phyloP scores from a whole-genome alignment of 2,797 vertebrate species.

The Bradypodion ventrale region DNA sequence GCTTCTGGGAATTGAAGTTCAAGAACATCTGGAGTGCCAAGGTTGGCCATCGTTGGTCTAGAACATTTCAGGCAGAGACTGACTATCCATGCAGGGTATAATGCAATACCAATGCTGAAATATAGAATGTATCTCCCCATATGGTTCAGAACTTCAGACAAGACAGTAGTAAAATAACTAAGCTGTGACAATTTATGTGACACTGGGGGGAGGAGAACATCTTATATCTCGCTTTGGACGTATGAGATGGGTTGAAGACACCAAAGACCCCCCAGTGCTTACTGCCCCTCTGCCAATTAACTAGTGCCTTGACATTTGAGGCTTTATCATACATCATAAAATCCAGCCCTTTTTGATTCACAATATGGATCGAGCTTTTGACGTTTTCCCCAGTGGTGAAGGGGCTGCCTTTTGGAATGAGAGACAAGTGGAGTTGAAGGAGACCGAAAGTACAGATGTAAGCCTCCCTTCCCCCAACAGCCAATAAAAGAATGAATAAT shows the following conservation, averaged over 20 bases:
- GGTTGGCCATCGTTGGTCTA: too few species aligned
- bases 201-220: neutral
- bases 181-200: neutral
- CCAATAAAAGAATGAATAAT: constrained; percentile 37
- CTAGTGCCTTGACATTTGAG: neutral
- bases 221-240: neutral
- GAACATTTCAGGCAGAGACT: neutral
- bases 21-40: too few species aligned
- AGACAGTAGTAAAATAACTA: neutral
- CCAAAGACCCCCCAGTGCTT: neutral
- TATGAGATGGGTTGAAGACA: neutral
- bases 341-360: neutral
- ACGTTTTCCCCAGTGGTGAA: neutral
- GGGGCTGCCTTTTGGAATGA: constrained; percentile 9
- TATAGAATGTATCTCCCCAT: neutral
- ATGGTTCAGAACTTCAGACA: neutral
- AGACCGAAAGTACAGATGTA: neutral
- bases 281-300: neutral
- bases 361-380: constrained; percentile 1
- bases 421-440: constrained; percentile 15
- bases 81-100: neutral
- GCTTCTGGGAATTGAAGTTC: too few species aligned
- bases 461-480: neutral
- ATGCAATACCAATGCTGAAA: neutral
- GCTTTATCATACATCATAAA: neutral